A percentile compares a stretch with the other conserved stretches of the same genome.
Evolutionary conservation across 2,797 vertebrate species (phyloP).

Genomic region (Artibeus jamaicensis): DNA sequence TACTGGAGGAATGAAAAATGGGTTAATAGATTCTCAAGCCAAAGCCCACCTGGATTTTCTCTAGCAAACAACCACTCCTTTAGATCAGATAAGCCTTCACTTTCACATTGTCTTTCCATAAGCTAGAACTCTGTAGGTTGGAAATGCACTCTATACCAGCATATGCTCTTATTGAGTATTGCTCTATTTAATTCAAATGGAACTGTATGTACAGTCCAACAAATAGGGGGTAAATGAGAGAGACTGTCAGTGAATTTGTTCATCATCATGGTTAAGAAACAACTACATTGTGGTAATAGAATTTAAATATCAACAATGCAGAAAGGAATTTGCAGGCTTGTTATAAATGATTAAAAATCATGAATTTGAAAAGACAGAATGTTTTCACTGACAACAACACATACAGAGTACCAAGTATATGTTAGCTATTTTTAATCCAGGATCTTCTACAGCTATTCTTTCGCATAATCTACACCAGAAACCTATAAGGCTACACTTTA

Average conservation of each 20-base stretch:
- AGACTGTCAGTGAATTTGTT: background rate
- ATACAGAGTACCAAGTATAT: background rate
- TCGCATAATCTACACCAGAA: background rate
- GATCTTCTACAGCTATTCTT: background rate
- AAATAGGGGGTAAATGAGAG: background rate
- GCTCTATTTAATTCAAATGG: background rate
- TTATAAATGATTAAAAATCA: background rate
- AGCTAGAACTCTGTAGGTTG: background rate
- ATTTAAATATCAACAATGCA: background rate
- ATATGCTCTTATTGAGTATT: background rate
- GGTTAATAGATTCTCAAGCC: background rate
- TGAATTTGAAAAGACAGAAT: background rate
- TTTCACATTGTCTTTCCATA: background rate
- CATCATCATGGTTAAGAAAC: background rate
- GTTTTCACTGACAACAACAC: background rate
- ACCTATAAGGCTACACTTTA: background rate
- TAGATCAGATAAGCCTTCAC: background rate
- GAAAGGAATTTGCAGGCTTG: background rate
- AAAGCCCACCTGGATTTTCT: background rate
- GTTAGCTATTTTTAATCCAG: background rate
- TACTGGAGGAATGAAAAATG: background rate
- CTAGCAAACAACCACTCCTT: conserved; percentile 3
- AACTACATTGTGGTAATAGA: background rate
- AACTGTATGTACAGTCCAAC: background rate
- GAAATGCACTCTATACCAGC: background rate